These are phyloP conservation scores for Copidosoma floridanum DNA, from an alignment of 1,140 invertebrate species.

Conservation along the genomic window DNA sequence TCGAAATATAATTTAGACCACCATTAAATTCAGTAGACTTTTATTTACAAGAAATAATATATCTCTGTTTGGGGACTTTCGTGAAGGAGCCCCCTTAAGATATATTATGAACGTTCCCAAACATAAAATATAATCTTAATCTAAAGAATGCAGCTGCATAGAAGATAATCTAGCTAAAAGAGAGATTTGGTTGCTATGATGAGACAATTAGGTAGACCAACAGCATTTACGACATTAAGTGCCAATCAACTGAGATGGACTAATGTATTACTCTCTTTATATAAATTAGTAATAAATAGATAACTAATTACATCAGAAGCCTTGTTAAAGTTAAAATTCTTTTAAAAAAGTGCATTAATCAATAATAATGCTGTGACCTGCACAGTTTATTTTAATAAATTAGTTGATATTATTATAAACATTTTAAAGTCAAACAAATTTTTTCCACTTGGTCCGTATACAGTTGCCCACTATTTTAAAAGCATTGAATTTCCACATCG, in stretches of 20 bases:
- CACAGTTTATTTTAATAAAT: conserved; percentile 52
- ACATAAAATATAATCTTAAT: too few species aligned
- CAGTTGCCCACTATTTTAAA: conserved; percentile 38
- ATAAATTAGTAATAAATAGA: conserved; percentile 41
- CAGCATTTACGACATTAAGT: conserved; percentile 36
- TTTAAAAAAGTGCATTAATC: conserved; percentile 39
- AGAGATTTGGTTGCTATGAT: conserved; percentile 47
- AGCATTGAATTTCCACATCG: too few species aligned
- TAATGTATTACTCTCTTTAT: conserved; percentile 41
- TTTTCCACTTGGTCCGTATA: conserved; percentile 35
- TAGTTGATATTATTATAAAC: conserved; percentile 33
- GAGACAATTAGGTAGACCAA: conserved; percentile 39
- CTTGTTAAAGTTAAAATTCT: conserved; percentile 34
- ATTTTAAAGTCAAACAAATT: conserved; percentile 28
- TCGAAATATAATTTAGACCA: too few species aligned
- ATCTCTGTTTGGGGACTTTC: too few species aligned
- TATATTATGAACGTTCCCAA: conserved; percentile 31
- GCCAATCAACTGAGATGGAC: conserved; percentile 45
- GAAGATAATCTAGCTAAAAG: conserved; percentile 37
- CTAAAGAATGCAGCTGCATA: conserved; percentile 25
- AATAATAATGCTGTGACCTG: conserved; percentile 53
- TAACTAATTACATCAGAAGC: too few species aligned
- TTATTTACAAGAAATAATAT: too few species aligned
- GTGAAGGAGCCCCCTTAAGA: too few species aligned
- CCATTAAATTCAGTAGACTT: too few species aligned